Base-by-base conservation (phyloP, 1,140 invertebrate species). In the Cyclina sinensis region DNA sequence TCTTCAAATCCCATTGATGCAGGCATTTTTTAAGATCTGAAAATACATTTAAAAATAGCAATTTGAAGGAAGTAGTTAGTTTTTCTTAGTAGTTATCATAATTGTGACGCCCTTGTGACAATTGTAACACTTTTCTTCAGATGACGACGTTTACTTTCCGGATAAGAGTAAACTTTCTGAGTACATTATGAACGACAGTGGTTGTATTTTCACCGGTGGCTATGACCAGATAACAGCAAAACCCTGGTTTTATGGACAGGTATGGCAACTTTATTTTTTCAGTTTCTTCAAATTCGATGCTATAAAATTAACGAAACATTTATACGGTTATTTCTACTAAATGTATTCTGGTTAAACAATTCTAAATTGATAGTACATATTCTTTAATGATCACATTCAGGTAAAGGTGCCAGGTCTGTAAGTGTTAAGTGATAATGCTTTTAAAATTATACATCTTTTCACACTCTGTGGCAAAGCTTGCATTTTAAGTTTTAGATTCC, bases 231-330 rank as follows among this genome's bases (percentile, higher is more conserved):
- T 98, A 87, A 96, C 97, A 84, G 97, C 98, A 0, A 97, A 97
- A 0, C 97, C 98, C 1, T 99, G 98, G 98, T 98, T 98, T 91
- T 98, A 97, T 93, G 97, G 97, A 0, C 98, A 99, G 95, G 95
- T 95, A 91, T 73, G 0, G 32, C n/a, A n/a, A n/a, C 62, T 68
- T 27, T 68, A 9, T 16, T 68, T 68, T 68, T 12, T 9, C 30
- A 30, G 7, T 18, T 12, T 3, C 21, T 18, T 54, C 9, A 54
- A 7, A 54, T 54, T 54, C 5, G 21, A 54, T 54, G 7, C 9
- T 54, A 54, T 12, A 54, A 12, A 54, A 18, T 54, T 18, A 7
- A 7, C 9, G 2, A 7, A 18, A 54, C n/a, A n/a, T n/a, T n/a
- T n/a, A n/a, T n/a, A n/a, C n/a, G n/a, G n/a, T n/a, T n/a, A n/a